phyloP scores from a whole-genome alignment of 2,113 vertebrate species.

The Oryzias melastigma region DNA sequence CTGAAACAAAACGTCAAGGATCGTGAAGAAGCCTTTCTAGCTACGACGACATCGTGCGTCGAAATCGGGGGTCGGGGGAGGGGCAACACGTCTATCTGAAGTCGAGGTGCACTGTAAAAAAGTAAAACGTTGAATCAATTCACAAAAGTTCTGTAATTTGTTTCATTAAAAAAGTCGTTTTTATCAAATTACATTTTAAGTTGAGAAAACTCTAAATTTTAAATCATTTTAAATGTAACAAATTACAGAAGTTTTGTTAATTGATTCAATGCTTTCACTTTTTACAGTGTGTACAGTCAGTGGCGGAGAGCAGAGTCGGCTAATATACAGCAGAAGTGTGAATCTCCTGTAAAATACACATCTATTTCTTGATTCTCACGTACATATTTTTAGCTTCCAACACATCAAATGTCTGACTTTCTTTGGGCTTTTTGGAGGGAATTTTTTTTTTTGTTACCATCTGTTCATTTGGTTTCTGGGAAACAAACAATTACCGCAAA shows the following conservation, averaged over 20 bases:
- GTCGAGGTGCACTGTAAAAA: slow-evolving; percentile 3
- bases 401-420: too few relatives aligned
- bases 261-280: too few relatives aligned
- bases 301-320: slow-evolving; percentile 25
- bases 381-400: too few relatives aligned
- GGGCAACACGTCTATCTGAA: slow-evolving; percentile 13
- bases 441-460: neutral
- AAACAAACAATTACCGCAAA: neutral
- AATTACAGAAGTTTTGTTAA: too few relatives aligned
- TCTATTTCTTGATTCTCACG: slow-evolving; percentile 1
- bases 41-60: neutral
- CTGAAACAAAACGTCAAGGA: slow-evolving; percentile 40
- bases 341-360: slow-evolving; percentile 22
- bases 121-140: too few relatives aligned
- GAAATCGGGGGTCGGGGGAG: too few relatives aligned
- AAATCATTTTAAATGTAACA: too few relatives aligned
- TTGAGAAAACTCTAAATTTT: too few relatives aligned
- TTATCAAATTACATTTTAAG: too few relatives aligned
- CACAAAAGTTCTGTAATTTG: too few relatives aligned
- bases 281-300: slow-evolving; percentile 3
- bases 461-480: neutral
- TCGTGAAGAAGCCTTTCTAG: slow-evolving; percentile 1
- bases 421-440: neutral
- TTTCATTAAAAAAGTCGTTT: too few relatives aligned
- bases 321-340: slow-evolving; percentile 22